Conservation (phyloP, 2,888 invertebrate species). For the Coleophora flavipennella region DNA sequence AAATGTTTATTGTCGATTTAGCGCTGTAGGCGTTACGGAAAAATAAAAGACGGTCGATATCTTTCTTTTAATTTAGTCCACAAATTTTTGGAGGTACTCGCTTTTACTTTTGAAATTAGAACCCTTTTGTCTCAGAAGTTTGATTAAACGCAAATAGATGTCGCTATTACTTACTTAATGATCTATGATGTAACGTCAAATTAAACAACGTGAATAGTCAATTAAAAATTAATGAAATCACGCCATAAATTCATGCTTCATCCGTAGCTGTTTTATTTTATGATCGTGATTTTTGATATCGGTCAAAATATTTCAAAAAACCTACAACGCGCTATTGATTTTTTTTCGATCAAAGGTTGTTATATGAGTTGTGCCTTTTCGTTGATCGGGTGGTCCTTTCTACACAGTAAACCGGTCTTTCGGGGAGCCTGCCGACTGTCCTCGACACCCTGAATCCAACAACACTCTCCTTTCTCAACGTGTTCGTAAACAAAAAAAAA, state of each 20-base stretch:
- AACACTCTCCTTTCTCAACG: conserved; percentile 47
- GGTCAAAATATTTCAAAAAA: background rate
- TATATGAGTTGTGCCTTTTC: too few relatives aligned
- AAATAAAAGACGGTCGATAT: background rate
- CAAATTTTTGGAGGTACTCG: too few relatives aligned
- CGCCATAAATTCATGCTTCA: too few relatives aligned
- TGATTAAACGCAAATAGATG: conserved; percentile 4
- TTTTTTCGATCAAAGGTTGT: too few relatives aligned
- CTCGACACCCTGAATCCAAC: conserved; percentile 31
- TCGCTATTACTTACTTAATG: background rate
- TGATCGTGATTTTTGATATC: too few relatives aligned
- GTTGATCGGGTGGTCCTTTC: conserved; percentile 41
- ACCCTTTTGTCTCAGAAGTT: background rate
- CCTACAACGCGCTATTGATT: conserved; percentile 36
- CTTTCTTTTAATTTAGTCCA: too few relatives aligned
- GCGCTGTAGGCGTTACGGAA: too few relatives aligned
- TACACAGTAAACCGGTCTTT: conserved; percentile 52
- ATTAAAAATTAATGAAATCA: too few relatives aligned
- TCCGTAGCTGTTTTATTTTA: too few relatives aligned
- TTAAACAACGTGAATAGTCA: too few relatives aligned
- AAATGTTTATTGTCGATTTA: conserved; percentile 6
- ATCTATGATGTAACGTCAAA: too few relatives aligned
- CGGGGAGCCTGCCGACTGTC: conserved; percentile 44
- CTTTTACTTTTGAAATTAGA: too few relatives aligned
- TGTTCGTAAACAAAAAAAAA: conserved; percentile 58